phyloP scores from a whole-genome alignment of 2,888 invertebrate species.

The Leucophora obtusa region DNA sequence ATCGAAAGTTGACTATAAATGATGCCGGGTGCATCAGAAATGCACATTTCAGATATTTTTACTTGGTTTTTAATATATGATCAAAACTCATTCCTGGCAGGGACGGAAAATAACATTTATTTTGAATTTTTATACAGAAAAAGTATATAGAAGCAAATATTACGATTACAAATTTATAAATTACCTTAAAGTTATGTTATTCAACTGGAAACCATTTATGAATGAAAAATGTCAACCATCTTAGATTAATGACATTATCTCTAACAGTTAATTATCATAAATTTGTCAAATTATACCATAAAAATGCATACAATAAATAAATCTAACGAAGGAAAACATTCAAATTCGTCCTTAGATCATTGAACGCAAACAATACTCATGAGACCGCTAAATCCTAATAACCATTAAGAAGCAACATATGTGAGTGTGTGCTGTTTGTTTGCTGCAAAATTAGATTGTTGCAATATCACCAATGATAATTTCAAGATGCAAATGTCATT shows the following conservation, averaged over 20 bases:
- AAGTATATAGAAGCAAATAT: no score
- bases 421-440: neutral
- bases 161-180: no score
- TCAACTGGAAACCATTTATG: neutral
- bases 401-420: slow-evolving; percentile 32
- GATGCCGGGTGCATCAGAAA: no score
- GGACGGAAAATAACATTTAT: no score
- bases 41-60: no score
- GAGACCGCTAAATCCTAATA: slow-evolving; percentile 46
- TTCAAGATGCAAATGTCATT: slow-evolving; percentile 55
- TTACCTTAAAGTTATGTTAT: no score
- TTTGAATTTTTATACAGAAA: no score
- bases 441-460: slow-evolving; percentile 37
- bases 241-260: slow-evolving; percentile 46
- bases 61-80: no score
- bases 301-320: slow-evolving; percentile 13
- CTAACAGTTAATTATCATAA: slow-evolving; percentile 50
- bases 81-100: no score
- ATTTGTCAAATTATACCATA: slow-evolving; percentile 41
- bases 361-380: slow-evolving; percentile 21
- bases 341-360: slow-evolving; percentile 19
- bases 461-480: slow-evolving; percentile 50
- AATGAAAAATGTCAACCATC: neutral
- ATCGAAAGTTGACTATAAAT: no score
- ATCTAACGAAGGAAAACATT: slow-evolving; percentile 13